Percentiles rank a stretch among this genome's conserved stretches.
Evolutionary conservation across 2,888 invertebrate genomes (phyloP).

Genomic region (Xylophagus ater): DNA sequence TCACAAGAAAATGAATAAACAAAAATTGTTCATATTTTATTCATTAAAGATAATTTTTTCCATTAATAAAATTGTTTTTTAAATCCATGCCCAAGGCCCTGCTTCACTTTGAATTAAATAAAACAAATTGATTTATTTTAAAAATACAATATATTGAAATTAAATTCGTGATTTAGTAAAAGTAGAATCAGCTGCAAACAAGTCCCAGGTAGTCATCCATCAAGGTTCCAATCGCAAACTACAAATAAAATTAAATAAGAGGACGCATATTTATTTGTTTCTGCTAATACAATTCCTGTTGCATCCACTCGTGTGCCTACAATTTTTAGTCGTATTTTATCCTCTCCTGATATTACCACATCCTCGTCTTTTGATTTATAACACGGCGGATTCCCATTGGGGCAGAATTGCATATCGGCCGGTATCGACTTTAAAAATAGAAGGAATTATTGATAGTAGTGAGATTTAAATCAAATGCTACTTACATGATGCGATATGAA

Average conservation of each 20-base stretch:
- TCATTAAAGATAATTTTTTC: too few relatives aligned
- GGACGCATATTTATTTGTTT: slow-evolving; percentile 7
- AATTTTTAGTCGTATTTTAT: slow-evolving; percentile 94
- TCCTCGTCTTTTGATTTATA: slow-evolving; percentile 99
- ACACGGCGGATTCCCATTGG: slow-evolving; percentile 93
- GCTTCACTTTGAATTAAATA: too few relatives aligned
- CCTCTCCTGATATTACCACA: slow-evolving; percentile 92
- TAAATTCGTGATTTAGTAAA: too few relatives aligned
- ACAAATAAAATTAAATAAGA: slow-evolving; percentile 38
- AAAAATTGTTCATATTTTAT: too few relatives aligned
- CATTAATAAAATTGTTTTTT: too few relatives aligned
- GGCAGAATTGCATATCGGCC: slow-evolving; percentile 98
- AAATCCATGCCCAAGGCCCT: too few relatives aligned
- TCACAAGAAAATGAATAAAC: too few relatives aligned
- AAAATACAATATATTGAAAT: too few relatives aligned
- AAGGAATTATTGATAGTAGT: slow-evolving; percentile 8
- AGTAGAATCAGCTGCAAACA: too few relatives aligned
- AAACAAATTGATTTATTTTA: too few relatives aligned
- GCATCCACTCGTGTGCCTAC: slow-evolving; percentile 98
- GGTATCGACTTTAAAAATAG: slow-evolving; percentile 75
- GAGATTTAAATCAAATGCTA: slow-evolving; percentile 20
- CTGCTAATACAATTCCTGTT: slow-evolving; percentile 73
- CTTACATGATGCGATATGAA: slow-evolving; percentile 94
- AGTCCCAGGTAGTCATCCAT: slow-evolving; percentile 98
- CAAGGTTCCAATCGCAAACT: slow-evolving; percentile 97